phyloP scores from a whole-genome alignment of 2,888 invertebrate species.

The Brenthis ino region DNA sequence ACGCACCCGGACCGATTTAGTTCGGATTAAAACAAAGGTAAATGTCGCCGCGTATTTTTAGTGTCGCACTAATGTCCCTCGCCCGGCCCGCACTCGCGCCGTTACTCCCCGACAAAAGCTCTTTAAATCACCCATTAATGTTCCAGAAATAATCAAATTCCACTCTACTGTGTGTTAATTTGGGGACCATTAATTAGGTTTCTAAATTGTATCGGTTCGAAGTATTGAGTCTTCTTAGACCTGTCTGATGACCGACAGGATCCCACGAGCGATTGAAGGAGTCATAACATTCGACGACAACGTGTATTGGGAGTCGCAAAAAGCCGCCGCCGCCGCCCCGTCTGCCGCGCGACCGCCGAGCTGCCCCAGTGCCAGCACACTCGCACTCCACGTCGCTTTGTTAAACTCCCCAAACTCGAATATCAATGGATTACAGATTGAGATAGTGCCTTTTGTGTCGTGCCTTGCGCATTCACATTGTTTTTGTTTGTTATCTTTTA shows the following conservation, averaged over 20 bases:
- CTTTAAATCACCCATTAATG: slow-evolving; percentile 34
- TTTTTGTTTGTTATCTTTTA: slow-evolving; percentile 28
- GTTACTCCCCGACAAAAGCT: slow-evolving; percentile 32
- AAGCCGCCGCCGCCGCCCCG: slow-evolving; percentile 33
- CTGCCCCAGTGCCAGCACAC: slow-evolving; percentile 28
- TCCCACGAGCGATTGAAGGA: too few relatives aligned
- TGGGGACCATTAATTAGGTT: neutral
- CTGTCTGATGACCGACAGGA: neutral
- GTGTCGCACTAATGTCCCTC: slow-evolving; percentile 34
- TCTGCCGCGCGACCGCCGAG: slow-evolving; percentile 21
- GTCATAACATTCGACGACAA: too few relatives aligned
- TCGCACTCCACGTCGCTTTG: neutral
- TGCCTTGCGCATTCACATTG: slow-evolving; percentile 16
- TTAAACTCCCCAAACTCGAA: slow-evolving; percentile 14
- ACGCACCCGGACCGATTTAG: slow-evolving; percentile 41
- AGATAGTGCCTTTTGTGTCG: slow-evolving; percentile 22
- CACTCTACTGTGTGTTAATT: slow-evolving; percentile 5
- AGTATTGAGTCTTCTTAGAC: neutral
- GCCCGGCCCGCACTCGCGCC: slow-evolving; percentile 12
- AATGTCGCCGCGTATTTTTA: slow-evolving; percentile 55
- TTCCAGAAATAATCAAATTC: slow-evolving; percentile 19
- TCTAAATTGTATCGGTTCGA: neutral
- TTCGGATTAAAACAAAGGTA: slow-evolving; percentile 65
- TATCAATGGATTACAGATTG: slow-evolving; percentile 26
- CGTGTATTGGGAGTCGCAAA: slow-evolving; percentile 9